A percentile compares a stretch with the other conserved stretches of the same genome.
Evolutionary conservation across 2,797 vertebrate species (phyloP).

Genomic region (Bryconaethiops microstoma): DNA sequence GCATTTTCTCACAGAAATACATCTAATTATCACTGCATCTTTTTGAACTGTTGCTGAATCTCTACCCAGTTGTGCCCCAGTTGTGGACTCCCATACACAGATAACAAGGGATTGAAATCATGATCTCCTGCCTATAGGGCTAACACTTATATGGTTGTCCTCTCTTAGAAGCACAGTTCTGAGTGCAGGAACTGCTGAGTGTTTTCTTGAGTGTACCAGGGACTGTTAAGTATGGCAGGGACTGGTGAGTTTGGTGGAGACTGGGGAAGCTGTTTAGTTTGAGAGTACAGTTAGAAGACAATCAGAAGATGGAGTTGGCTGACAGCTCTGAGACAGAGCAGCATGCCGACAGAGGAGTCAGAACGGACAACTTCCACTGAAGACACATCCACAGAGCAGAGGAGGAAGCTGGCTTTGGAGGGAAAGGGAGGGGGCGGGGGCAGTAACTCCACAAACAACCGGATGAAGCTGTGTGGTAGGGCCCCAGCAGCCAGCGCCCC

Average conservation of each 20-base stretch:
- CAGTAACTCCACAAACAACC: constrained; percentile 70
- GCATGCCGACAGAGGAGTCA: constrained; percentile 65
- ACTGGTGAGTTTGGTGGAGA: constrained; percentile 1
- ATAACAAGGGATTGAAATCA: background rate
- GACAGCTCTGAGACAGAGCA: constrained; percentile 60
- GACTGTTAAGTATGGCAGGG: background rate
- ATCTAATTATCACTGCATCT: no score
- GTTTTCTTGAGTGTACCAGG: background rate
- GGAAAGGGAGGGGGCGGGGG: constrained; percentile 60
- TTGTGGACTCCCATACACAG: background rate
- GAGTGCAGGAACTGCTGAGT: background rate
- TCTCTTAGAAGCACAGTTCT: background rate
- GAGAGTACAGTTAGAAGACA: constrained; percentile 40
- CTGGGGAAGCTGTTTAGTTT: constrained; percentile 56
- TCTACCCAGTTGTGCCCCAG: no score
- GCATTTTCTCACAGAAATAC: no score
- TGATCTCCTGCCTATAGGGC: background rate
- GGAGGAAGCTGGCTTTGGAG: constrained; percentile 43
- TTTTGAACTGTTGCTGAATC: no score
- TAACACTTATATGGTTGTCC: background rate
- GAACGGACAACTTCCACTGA: constrained; percentile 66
- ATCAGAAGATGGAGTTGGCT: constrained; percentile 34
- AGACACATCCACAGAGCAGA: constrained; percentile 65
- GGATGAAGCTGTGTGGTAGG: constrained; percentile 75
- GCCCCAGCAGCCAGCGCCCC: constrained; percentile 71